phyloP scores from a whole-genome alignment of 2,113 vertebrate species.

The Ahaetulla prasina region DNA sequence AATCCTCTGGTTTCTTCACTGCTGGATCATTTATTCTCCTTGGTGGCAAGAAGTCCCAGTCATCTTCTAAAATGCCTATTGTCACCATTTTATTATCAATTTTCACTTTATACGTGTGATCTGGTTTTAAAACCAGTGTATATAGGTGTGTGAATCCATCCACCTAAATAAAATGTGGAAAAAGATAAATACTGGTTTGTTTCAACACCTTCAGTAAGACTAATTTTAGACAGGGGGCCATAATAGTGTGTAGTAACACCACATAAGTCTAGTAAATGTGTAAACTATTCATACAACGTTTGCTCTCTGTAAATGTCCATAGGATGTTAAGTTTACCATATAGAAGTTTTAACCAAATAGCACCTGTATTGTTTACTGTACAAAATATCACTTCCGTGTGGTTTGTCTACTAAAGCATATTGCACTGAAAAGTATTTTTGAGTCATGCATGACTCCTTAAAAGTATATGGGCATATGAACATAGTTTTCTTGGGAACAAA shows the following conservation, averaged over 20 bases:
- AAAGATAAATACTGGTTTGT: neutral
- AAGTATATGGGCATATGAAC: neutral
- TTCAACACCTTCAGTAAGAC: neutral
- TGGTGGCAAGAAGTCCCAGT: conserved; percentile 78
- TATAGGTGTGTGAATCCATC: conserved; percentile 82
- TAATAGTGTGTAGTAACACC: neutral
- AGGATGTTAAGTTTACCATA: neutral
- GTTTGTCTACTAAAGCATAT: neutral
- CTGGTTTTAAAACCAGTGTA: conserved; percentile 78
- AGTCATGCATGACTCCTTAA: neutral
- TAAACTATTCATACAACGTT: neutral
- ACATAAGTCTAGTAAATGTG: neutral
- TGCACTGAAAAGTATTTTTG: neutral
- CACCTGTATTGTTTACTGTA: neutral
- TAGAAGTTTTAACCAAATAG: neutral
- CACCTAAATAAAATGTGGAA: conserved; percentile 58
- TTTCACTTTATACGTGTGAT: conserved; percentile 80
- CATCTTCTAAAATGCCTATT: conserved; percentile 76
- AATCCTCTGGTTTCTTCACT: conserved; percentile 70
- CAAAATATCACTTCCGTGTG: neutral
- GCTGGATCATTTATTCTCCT: conserved; percentile 73
- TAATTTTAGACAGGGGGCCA: neutral
- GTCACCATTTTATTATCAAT: conserved; percentile 76
- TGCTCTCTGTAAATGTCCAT: neutral
- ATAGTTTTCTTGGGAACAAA: neutral